A percentile compares a stretch with the other conserved stretches of the same genome.
Evolutionary conservation across 2,797 vertebrate genomes (phyloP).

Genomic region (Typhlichthys eigenmanni): DNA sequence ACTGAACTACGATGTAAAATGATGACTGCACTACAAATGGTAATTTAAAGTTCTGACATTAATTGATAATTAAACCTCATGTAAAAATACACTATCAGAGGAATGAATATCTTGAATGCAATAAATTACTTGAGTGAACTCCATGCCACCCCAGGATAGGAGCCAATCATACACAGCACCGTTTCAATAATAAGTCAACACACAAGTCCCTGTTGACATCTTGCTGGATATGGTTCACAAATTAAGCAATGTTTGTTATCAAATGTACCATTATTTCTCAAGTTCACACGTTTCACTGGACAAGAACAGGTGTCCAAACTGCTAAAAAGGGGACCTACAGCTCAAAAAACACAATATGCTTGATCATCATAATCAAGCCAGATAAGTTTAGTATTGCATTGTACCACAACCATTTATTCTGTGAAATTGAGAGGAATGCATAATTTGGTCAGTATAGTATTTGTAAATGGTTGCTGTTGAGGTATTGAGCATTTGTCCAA

Average conservation of each 20-base stretch:
- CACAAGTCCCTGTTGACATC: slow-evolving; percentile 36
- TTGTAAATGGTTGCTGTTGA: slow-evolving; percentile 7
- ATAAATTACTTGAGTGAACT: slow-evolving; percentile 4
- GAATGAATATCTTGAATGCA: slow-evolving; percentile 55
- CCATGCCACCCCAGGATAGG: slow-evolving; percentile 48
- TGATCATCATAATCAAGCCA: neutral
- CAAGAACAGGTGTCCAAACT: slow-evolving; percentile 52
- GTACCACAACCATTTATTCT: slow-evolving; percentile 16
- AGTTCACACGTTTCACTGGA: slow-evolving; percentile 15
- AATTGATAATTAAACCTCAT: slow-evolving; percentile 42
- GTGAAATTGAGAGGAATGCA: slow-evolving; percentile 14
- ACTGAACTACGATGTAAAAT: slow-evolving; percentile 27
- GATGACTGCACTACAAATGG: slow-evolving; percentile 30
- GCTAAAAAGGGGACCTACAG: slow-evolving; percentile 44
- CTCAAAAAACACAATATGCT: slow-evolving; percentile 3
- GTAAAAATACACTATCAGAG: slow-evolving; percentile 57
- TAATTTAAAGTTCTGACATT: slow-evolving; percentile 19
- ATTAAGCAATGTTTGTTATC: slow-evolving; percentile 40
- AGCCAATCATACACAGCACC: slow-evolving; percentile 63
- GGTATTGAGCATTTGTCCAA: slow-evolving; percentile 29
- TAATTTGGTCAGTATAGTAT: neutral
- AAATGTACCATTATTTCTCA: slow-evolving; percentile 59
- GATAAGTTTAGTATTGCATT: slow-evolving; percentile 7
- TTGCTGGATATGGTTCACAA: slow-evolving; percentile 39
- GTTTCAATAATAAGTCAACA: slow-evolving; percentile 44